Conservation (phyloP, 2,888 invertebrate species). For the Nysson spinosus region DNA sequence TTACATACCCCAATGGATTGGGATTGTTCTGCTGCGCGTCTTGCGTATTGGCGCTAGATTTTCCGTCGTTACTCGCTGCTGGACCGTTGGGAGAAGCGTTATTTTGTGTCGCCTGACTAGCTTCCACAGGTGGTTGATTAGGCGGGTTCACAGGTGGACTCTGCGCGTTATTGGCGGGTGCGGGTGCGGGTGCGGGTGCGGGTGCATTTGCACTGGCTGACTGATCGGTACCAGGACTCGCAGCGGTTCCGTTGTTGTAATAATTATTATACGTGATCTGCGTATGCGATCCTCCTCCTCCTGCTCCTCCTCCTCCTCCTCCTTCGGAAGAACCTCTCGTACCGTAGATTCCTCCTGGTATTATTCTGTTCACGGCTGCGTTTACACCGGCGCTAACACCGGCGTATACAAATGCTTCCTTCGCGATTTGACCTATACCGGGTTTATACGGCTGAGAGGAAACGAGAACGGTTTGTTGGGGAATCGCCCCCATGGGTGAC, state of each 20-base stretch:
- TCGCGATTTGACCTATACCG: slow-evolving; percentile 74
- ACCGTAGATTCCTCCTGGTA: slow-evolving; percentile 66
- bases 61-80: slow-evolving; percentile 33
- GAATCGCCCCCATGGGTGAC: slow-evolving; percentile 59
- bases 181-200: slow-evolving; percentile 24
- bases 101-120: slow-evolving; percentile 23
- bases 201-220: slow-evolving; percentile 30
- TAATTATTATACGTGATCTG: slow-evolving; percentile 75
- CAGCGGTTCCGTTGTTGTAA: slow-evolving; percentile 70
- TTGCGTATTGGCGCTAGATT: slow-evolving; percentile 33
- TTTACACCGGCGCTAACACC: slow-evolving; percentile 75
- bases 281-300: slow-evolving; percentile 57
- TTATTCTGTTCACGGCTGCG: slow-evolving; percentile 71
- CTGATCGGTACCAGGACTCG: slow-evolving; percentile 27
- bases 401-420: slow-evolving; percentile 74
- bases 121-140: slow-evolving; percentile 21
- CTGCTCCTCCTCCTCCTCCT: slow-evolving; percentile 34
- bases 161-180: slow-evolving; percentile 5
- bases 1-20: slow-evolving; percentile 71
- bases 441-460: slow-evolving; percentile 60
- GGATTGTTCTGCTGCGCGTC: slow-evolving; percentile 49
- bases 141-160: slow-evolving; percentile 4
- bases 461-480: slow-evolving; percentile 68
- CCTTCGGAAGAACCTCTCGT: slow-evolving; percentile 53
- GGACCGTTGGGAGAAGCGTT: slow-evolving; percentile 31